Evolutionary conservation across 1,140 invertebrate genomes (phyloP).

Genomic region (Solenopsis invicta): DNA sequence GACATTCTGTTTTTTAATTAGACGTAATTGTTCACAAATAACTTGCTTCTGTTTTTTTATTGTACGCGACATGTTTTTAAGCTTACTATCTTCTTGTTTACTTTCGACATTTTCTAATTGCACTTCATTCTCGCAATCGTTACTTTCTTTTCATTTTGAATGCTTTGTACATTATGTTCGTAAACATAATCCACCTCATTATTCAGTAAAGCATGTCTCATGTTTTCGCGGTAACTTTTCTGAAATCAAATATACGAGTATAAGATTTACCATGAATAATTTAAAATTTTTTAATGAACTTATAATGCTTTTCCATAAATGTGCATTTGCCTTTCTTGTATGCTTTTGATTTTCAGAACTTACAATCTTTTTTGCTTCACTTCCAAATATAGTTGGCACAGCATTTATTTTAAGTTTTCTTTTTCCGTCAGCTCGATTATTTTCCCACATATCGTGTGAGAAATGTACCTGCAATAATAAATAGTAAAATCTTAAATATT

Average conservation of each 20-base stretch:
- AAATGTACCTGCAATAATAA: constrained; percentile 6
- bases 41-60: constrained; percentile 5
- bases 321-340: not conserved
- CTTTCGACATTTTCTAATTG: not conserved
- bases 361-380: not conserved
- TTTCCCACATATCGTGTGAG: constrained; percentile 12
- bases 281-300: not conserved
- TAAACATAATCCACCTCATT: not conserved
- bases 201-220: not conserved
- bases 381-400: constrained; percentile 23
- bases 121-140: not conserved
- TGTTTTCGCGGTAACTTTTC: constrained; percentile 1
- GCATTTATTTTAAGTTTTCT: constrained; percentile 26
- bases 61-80: not conserved
- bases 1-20: constrained; percentile 1
- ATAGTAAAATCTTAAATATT: too few relatives aligned
- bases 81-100: not conserved
- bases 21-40: constrained; percentile 4
- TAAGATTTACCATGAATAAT: constrained; percentile 24
- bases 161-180: not conserved
- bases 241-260: constrained; percentile 28
- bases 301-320: constrained; percentile 16
- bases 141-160: constrained; percentile 4
- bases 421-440: constrained; percentile 21
- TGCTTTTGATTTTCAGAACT: constrained; percentile 6